Evolutionary conservation across 23 tunicate species (phyloP), one percentile per base, ranked within the genome.

Genomic region (Ascidia mentula): DNA sequence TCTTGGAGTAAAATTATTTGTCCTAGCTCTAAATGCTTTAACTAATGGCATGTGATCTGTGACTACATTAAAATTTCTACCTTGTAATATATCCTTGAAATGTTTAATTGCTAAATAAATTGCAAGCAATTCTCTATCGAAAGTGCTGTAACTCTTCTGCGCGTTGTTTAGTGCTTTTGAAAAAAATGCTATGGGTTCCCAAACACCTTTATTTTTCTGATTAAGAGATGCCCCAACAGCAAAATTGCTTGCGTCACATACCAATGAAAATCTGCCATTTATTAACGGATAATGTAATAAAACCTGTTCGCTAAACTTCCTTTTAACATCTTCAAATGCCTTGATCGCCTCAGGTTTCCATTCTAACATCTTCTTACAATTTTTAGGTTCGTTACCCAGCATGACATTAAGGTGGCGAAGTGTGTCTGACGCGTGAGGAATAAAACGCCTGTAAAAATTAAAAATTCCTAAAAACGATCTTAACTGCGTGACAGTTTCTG

Each of bases 101-200:
- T 77, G 69, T 45, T 34, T 32, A 26, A 45, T 30, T 32, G 60
- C 53, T 40, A 24, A 13, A 77, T 77, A 77, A 6, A 77, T 42
- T 22, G 81, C 81, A 31, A 77, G 42, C 69, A 77, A 45, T 77
- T 77, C 78, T 18, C 46, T 45, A 74, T 74, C 46, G 78, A 74
- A 74, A 31, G 78, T 74, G 37, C n/a, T 31, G 38, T 77, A 77
- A 22, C 37, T 22, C 38, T 38, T 38, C 18, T 38, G 24, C 2
- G 53, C 46, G 22, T 30, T 36, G n/a, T 30, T 13, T 20, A 75
- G 8, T 75, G 46, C 24, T 37, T 75, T 28, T 30, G 53, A 75
- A 75, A 30, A 45, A 34, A 45, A 77, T 26, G 81, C 81, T 40
- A 45, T 18, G 20, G 81, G 81, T 40, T 77, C 45, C 81, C 81